phyloP scores from a whole-genome alignment of 1,140 invertebrate genomes.

The Belonocnema kinseyi region DNA sequence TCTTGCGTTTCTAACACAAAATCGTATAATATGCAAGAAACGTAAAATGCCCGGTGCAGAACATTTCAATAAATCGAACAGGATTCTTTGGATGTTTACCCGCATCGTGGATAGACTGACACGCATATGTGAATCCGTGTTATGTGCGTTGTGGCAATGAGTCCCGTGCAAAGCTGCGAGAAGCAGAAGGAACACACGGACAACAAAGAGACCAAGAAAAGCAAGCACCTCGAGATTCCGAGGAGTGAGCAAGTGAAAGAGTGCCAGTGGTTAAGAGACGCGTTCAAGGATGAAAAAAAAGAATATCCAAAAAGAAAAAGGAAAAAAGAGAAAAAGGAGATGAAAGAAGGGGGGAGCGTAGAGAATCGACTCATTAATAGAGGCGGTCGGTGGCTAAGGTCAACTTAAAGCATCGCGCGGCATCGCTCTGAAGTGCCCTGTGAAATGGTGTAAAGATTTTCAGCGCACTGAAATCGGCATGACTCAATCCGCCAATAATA shows the following conservation, averaged over 20 bases:
- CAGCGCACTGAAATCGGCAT: conserved; percentile 14
- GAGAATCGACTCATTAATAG: conserved; percentile 60
- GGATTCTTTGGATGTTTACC: conserved; percentile 31
- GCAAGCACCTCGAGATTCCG: conserved; percentile 43
- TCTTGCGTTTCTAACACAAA: not conserved
- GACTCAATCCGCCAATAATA: conserved; percentile 7
- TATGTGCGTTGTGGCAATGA: conserved; percentile 20
- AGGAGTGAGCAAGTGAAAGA: conserved; percentile 43
- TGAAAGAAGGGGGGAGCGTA: conserved; percentile 40
- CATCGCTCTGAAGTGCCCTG: conserved; percentile 16
- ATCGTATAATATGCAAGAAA: conserved; percentile 21
- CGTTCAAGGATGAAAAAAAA: conserved; percentile 44
- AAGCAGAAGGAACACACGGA: conserved; percentile 47
- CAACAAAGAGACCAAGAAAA: conserved; percentile 48
- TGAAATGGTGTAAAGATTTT: conserved; percentile 28
- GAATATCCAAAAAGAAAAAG: conserved; percentile 28
- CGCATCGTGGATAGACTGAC: conserved; percentile 15
- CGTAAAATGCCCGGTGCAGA: conserved; percentile 1
- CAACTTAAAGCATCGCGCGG: conserved; percentile 50
- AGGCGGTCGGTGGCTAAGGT: conserved; percentile 54
- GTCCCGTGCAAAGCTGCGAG: conserved; percentile 41
- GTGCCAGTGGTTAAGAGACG: conserved; percentile 53
- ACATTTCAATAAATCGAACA: conserved; percentile 29
- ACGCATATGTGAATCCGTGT: conserved; percentile 25
- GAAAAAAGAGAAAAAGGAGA: conserved; percentile 8